A percentile compares a stretch with the other conserved stretches of the same genome.
Evolutionary conservation across 2,888 invertebrate species (phyloP).

Genomic region (Neuroscelio doddi): DNA sequence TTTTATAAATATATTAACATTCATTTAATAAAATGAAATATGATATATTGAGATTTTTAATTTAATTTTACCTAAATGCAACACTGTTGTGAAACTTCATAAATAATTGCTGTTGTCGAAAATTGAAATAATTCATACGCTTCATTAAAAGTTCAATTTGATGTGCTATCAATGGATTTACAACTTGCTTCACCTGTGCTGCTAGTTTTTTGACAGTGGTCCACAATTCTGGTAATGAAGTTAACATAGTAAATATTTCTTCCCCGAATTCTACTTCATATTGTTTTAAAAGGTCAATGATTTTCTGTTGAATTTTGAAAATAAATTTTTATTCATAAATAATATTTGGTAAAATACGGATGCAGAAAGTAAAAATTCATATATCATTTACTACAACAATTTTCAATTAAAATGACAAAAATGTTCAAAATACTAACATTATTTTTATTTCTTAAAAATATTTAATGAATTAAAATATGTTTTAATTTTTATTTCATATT

Average conservation of each 20-base stretch:
- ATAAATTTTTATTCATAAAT: too few species aligned
- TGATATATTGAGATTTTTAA: not conserved
- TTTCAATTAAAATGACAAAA: too few species aligned
- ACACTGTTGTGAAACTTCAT: constrained; percentile 79
- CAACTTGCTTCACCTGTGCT: constrained; percentile 86
- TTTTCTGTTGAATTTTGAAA: constrained; percentile 74
- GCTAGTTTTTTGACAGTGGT: constrained; percentile 87
- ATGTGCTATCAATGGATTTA: constrained; percentile 89
- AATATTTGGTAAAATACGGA: too few species aligned
- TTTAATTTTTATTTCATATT: too few species aligned
- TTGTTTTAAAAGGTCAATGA: constrained; percentile 86
- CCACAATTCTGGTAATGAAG: constrained; percentile 92
- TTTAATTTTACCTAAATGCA: constrained; percentile 70
- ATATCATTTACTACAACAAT: too few species aligned
- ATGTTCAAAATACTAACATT: too few species aligned
- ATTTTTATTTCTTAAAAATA: not conserved
- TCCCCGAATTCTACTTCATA: constrained; percentile 93
- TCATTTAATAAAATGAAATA: not conserved
- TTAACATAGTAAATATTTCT: constrained; percentile 75
- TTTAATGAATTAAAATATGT: constrained; percentile 4
- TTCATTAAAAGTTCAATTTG: constrained; percentile 91
- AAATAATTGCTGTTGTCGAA: constrained; percentile 83
- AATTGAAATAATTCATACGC: constrained; percentile 85
- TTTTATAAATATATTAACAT: constrained; percentile 16
- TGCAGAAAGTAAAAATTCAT: too few species aligned